Evolutionary conservation across 2,888 invertebrate genomes (phyloP), one percentile per base, ranked within the genome.

Genomic region (Homarus gammarus): DNA sequence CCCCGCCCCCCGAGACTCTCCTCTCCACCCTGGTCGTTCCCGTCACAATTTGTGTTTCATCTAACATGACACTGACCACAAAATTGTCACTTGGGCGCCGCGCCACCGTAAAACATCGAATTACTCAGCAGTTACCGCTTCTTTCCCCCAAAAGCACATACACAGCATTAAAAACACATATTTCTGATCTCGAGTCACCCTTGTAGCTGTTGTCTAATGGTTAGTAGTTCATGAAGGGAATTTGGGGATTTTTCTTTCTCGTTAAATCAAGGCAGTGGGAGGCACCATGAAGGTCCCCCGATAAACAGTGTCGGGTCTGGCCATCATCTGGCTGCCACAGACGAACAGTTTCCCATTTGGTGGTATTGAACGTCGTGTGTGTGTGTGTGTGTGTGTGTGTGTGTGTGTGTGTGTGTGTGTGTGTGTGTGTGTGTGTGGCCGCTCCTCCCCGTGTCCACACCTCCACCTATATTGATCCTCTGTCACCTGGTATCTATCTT

Each of bases 1-100:
- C 56, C 56, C 27, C 12, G 12, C 27, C 18, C n/a, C 12, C 33
- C 61, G 33, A 51, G 36, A 27, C 61, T 38, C 79, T 22, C 27
- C 44, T 78, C 38, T 18, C 51, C 33, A n/a, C 33, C 8, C 61
- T 38, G n/a, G 56, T 38, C 49, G 51, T 33, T 61, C 61, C 49
- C 22, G 79, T 44, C 36, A 44, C 75, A 77, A 44, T 77, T 77
- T 77, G 44, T 38, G 44, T 77, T 77, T 44, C 75, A 77, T 77
- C 27, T 27, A 77, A 77, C 44, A 44, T 77, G 75, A 77, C 44
- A 44, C 75, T 38, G 31, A 31, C 49, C 75, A n/a, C 49, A n/a
- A 77, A 77, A 77, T 31, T 77, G n/a, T 77, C 38, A 38, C 75
- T 77, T 44, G 75, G 56, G 56, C 15, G 12, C 22, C 56, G 18